Evolutionary conservation across 2,113 vertebrate genomes (phyloP), one percentile per base, ranked within the genome.

Genomic region (Nicator chloris): DNA sequence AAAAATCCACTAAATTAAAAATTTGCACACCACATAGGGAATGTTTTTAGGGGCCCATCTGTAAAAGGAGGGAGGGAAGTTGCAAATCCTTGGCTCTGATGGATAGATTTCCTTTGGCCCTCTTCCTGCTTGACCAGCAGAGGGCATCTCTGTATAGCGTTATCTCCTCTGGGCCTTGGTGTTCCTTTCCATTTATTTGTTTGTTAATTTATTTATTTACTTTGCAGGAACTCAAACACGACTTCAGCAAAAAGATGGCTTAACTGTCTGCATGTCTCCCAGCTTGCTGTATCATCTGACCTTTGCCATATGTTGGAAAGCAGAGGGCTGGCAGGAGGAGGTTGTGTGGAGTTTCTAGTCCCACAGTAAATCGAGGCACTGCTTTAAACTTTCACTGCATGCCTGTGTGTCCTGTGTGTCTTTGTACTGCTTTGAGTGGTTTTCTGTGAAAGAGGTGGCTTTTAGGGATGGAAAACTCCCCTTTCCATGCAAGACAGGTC

Each of bases 221-320:
- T 82, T 97, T 97, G 49, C 95, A 97, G 96, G 93, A 93, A 40
- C 30, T 64, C 82, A 92, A 90, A 37, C 39, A 47, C 78, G 64
- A 91, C 87, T 88, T 93, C 95, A 89, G 82, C 72, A 93, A 76
- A 95, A 90, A 72, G 72, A n/a, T 57, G 68, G 60, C 66, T 95
- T 90, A 92, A 60, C 82, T 86, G 59, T 89, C 86, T 96, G 87
- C 66, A 1, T 76, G 42, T 87, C 73, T 92, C 51, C 40, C 79
- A 65, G 1, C 54, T 69, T 75, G 70, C 61, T 93, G 59, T 79
- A 53, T 82, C 69, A 11, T 75, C 80, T 92, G 51, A 79, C 87
- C 69, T 73, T 84, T 92, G 80, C 79, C 89, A 73, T 88, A 76
- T 92, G 95, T 40, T 0, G 9, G 90, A 81, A 90, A 61, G 91